Evolutionary conservation across 2,888 invertebrate genomes (phyloP).

Genomic region (Argyresthia albistria): DNA sequence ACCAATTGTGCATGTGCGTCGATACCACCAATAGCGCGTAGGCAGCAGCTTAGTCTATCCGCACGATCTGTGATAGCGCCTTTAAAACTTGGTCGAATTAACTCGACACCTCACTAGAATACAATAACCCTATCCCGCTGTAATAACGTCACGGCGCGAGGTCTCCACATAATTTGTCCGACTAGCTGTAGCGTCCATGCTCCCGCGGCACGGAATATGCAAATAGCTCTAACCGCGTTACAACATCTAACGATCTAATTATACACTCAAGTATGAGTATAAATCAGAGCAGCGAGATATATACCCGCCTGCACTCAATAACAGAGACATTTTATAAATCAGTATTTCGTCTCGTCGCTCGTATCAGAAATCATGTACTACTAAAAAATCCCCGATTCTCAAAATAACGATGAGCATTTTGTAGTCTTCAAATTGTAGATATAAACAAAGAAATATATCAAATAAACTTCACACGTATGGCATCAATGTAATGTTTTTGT

Average conservation of each 20-base stretch:
- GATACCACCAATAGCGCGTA: not conserved
- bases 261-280: not conserved
- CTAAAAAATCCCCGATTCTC: too few species aligned
- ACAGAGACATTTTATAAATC: not conserved
- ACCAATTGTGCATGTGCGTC: too few species aligned
- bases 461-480: too few species aligned
- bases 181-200: constrained; percentile 13
- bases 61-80: constrained; percentile 11
- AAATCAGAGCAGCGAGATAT: not conserved
- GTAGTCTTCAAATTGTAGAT: too few species aligned
- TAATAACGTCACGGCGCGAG: too few species aligned
- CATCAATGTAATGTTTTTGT: too few species aligned
- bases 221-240: constrained; percentile 46
- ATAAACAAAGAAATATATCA: too few species aligned
- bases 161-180: too few species aligned
- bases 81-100: not conserved
- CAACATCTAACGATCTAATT: constrained; percentile 44
- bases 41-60: not conserved
- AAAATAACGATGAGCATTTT: too few species aligned
- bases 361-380: not conserved
- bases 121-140: too few species aligned
- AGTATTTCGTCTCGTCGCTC: not conserved
- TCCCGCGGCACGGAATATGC: constrained; percentile 51
- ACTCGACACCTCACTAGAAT: constrained; percentile 14
- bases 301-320: not conserved